Evolutionary conservation across 2,888 invertebrate species (phyloP), one percentile per base, ranked within the genome.

Genomic region (Altica lythri): DNA sequence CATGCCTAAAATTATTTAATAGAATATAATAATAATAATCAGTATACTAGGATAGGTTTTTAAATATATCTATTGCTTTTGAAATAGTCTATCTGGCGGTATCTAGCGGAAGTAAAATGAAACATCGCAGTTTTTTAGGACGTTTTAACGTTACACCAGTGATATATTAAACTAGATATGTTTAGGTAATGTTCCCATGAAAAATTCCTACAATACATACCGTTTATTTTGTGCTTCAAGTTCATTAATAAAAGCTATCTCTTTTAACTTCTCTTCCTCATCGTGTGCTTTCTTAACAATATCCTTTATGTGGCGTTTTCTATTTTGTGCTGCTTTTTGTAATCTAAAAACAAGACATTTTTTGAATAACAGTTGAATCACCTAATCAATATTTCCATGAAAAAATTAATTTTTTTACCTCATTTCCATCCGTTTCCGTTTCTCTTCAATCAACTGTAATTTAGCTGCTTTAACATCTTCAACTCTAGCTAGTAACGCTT

Each of bases 201-300:
- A n/a, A n/a, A n/a, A n/a, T n/a, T n/a, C n/a, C n/a, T n/a, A n/a
- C n/a, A n/a, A n/a, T n/a, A n/a, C n/a, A n/a, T 62, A 73, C 73
- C 73, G 80, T 67, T 95, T 89, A 74, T 97, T 95, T 77, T 95
- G 94, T 0, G 95, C 95, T 72, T 96, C 95, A 32, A 98, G 78
- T 65, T 92, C 92, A 74, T 96, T 98, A 54, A 98, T 98, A 74
- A 98, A 98, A 9, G 95, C 95, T 48, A 98, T 97, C 80, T 99
- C 98, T 60, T 93, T 90, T 2, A 95, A 83, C 73, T 97, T 97
- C 54, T 94, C 93, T 65, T 98, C 97, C 72, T 98, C 98, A 67
- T 98, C 97, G 70, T 96, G 96, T 0, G 98, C 98, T 75, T 97
- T 97, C 63, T 90, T 86, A 1, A 95, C 89, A 62, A 95, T 93